Percentiles rank a stretch among this genome's conserved stretches.
These are phyloP conservation scores for Scaptomyza hsui DNA, from an alignment of 1,140 invertebrate species.

Conservation along the genomic window DNA sequence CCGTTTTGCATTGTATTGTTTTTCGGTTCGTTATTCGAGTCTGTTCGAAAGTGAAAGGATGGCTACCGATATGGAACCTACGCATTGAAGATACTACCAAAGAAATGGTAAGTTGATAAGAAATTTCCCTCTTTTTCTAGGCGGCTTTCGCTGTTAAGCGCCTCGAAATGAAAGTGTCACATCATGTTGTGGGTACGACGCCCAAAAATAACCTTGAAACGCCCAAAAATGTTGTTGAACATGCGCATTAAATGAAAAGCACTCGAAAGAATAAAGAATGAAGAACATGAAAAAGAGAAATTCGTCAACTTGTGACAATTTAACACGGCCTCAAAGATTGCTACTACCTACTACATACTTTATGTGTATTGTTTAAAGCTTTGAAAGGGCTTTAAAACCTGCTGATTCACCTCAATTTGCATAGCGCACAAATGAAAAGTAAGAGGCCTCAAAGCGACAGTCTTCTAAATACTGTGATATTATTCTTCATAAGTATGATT, in stretches of 20 bases:
- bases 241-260: conserved; percentile 43
- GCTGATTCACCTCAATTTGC: conserved; percentile 54
- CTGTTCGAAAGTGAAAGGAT: conserved; percentile 72
- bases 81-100: conserved; percentile 18
- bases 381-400: conserved; percentile 3
- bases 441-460: conserved; percentile 42
- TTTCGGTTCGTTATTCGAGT: not conserved
- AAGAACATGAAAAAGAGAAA: conserved; percentile 68
- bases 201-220: conserved; percentile 69
- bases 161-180: conserved; percentile 72
- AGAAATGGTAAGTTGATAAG: conserved; percentile 14
- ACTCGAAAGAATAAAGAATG: conserved; percentile 24
- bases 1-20: conserved; percentile 37
- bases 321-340: conserved; percentile 4
- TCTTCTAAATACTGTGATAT: conserved; percentile 27
- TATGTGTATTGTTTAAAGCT: conserved; percentile 6
- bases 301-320: conserved; percentile 29
- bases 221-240: conserved; percentile 21
- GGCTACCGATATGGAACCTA: conserved; percentile 50
- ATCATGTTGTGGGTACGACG: conserved; percentile 36
- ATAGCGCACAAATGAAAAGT: conserved; percentile 59
- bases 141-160: conserved; percentile 56
- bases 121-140: not conserved
- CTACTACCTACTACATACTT: too few relatives aligned
- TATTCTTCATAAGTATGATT: conserved; percentile 14